These are phyloP conservation scores for Belonocnema kinseyi DNA, from an alignment of 1,140 invertebrate genomes.

Conservation along the genomic window DNA sequence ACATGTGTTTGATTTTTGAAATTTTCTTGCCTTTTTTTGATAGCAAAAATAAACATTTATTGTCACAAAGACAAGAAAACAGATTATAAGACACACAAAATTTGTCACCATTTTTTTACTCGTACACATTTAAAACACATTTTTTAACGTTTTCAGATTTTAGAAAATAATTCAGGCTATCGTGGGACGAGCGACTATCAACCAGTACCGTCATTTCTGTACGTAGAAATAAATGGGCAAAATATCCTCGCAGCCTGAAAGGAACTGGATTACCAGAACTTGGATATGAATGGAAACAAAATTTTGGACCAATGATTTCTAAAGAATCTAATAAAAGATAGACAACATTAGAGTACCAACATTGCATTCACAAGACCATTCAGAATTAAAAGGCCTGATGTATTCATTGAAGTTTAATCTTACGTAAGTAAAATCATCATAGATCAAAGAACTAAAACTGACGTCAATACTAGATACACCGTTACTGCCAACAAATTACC, in stretches of 20 bases:
- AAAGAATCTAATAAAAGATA: too few relatives aligned
- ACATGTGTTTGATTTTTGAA: too few relatives aligned
- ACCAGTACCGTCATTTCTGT: constrained; percentile 79
- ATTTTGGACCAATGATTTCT: constrained; percentile 77
- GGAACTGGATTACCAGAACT: constrained; percentile 76
- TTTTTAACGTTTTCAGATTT: constrained; percentile 41
- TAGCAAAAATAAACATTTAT: too few relatives aligned
- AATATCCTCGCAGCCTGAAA: constrained; percentile 78
- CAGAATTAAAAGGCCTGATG: too few relatives aligned
- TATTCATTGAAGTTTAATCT: constrained; percentile 82
- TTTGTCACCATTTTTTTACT: not conserved
- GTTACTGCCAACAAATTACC: constrained; percentile 65
- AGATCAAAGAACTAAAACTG: constrained; percentile 80
- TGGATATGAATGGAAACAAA: constrained; percentile 74
- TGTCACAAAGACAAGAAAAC: constrained; percentile 62
- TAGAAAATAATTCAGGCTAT: constrained; percentile 70
- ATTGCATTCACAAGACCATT: too few relatives aligned
- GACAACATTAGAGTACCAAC: too few relatives aligned
- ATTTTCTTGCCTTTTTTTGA: too few relatives aligned
- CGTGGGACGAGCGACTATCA: constrained; percentile 79
- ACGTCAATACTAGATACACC: constrained; percentile 82
- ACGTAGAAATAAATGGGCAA: constrained; percentile 77
- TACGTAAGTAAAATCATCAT: constrained; percentile 85
- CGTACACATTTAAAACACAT: not conserved
- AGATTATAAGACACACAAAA: constrained; percentile 9